Base-by-base conservation (phyloP, 2,888 invertebrate genomes). In the Orthonychiurus folsomi region DNA sequence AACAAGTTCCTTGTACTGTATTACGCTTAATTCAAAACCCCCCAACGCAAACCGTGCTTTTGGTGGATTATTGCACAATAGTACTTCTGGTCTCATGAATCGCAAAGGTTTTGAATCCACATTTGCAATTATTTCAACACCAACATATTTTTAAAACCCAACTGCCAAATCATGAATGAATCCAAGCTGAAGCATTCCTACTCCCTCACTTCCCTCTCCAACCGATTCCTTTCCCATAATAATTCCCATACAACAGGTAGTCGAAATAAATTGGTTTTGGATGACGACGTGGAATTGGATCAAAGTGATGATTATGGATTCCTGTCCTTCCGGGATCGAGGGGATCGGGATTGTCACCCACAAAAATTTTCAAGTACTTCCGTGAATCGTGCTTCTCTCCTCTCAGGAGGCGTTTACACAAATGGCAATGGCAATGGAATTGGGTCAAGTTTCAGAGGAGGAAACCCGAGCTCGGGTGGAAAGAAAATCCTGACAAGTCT, bases 131-230 rank as follows among this genome's bases (percentile, higher is more conserved):
- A n/a, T n/a, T n/a, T n/a, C n/a, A n/a, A n/a, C n/a, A n/a, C n/a
- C n/a, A n/a, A n/a, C n/a, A n/a, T n/a, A n/a, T n/a, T n/a, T n/a
- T n/a, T n/a, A n/a, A n/a, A n/a, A n/a, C n/a, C n/a, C n/a, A n/a
- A n/a, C n/a, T n/a, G n/a, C n/a, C n/a, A n/a, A n/a, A 37, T 52
- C 20, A 68, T 69, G 69, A 64, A 61, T 2, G 69, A 69, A 53
- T 69, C 69, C 12, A 69, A 69, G 60, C 54, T 69, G 59, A 69
- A 69, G 59, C 69, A 69, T 60, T 69, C 69, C 57, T 69, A 69
- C 62, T 68, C 68, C 55, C 63, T 69, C 57, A 69, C 69, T 50
- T 69, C 69, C 26, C 62, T 69, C 24, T 69, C 69, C 23, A 63
- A 67, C 2, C 60, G 69, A 58, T 69, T 69, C 61, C 66, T 69